Evolutionary conservation across 2,888 invertebrate genomes (phyloP).

Genomic region (Penaeus monodon): DNA sequence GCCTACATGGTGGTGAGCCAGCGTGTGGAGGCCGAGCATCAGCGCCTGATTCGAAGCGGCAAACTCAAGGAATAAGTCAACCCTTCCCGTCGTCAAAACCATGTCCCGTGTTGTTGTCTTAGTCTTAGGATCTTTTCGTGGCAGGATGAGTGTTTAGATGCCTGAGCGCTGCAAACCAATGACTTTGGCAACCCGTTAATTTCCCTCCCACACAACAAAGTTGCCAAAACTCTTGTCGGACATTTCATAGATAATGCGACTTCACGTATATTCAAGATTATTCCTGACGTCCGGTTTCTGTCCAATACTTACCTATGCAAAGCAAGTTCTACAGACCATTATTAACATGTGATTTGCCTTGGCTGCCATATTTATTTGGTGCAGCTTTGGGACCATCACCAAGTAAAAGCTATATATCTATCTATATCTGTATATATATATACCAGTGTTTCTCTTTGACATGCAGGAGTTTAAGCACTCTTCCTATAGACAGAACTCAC

Average conservation of each 20-base stretch:
- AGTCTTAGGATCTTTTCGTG: constrained; percentile 30
- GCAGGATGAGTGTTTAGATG: constrained; percentile 36
- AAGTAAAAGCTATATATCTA: too few species aligned
- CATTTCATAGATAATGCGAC: too few species aligned
- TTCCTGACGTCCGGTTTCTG: too few species aligned
- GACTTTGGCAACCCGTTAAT: neutral
- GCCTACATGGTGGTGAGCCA: constrained; percentile 64
- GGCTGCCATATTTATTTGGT: too few species aligned
- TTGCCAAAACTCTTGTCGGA: too few species aligned
- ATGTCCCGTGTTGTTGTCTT: constrained; percentile 51
- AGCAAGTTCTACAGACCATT: too few species aligned
- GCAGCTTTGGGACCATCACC: too few species aligned
- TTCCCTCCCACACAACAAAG: neutral
- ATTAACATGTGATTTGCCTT: too few species aligned
- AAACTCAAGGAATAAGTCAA: constrained; percentile 61
- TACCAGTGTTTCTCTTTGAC: constrained; percentile 2
- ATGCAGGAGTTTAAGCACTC: constrained; percentile 28
- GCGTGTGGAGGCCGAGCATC: constrained; percentile 62
- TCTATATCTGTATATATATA: too few species aligned
- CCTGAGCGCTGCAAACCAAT: neutral
- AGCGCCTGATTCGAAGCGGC: constrained; percentile 63
- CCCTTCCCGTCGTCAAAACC: constrained; percentile 52
- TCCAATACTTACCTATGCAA: too few species aligned
- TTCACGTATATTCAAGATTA: too few species aligned
- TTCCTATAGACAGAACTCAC: constrained; percentile 29